A percentile compares a stretch with the other conserved stretches of the same genome.
These are phyloP conservation scores for Torymus aiolomorphi DNA, from an alignment of 2,888 invertebrate species.

Conservation along the genomic window DNA sequence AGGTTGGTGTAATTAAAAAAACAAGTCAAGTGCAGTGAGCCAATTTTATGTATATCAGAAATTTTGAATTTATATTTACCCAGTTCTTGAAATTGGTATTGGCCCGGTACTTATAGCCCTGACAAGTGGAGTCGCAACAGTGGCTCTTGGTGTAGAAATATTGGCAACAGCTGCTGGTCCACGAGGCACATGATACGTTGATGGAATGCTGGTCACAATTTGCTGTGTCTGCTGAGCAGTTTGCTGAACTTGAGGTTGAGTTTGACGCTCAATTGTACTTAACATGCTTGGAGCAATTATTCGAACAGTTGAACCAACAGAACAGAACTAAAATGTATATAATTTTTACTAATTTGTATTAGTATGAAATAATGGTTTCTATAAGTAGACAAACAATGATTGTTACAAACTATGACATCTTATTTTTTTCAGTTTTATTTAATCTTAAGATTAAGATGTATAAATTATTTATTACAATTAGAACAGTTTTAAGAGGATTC, in stretches of 20 bases:
- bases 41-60: not conserved
- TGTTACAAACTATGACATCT: not conserved
- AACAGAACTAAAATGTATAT: slow-evolving; percentile 67
- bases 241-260: slow-evolving; percentile 66
- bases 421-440: not conserved
- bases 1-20: not conserved
- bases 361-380: not conserved
- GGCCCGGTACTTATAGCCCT: slow-evolving; percentile 69
- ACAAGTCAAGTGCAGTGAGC: not conserved
- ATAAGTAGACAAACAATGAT: not conserved
- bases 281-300: slow-evolving; percentile 72
- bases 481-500: too few species aligned
- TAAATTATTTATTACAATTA: too few species aligned
- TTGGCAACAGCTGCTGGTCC: slow-evolving; percentile 87
- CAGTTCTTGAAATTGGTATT: slow-evolving; percentile 63
- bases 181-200: slow-evolving; percentile 76
- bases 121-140: slow-evolving; percentile 78
- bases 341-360: not conserved
- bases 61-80: slow-evolving; percentile 40
- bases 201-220: slow-evolving; percentile 73
- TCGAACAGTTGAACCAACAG: slow-evolving; percentile 72
- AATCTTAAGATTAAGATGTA: too few species aligned
- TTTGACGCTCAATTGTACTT: slow-evolving; percentile 70
- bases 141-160: slow-evolving; percentile 82
- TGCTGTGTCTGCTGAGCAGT: slow-evolving; percentile 68